phyloP scores from a whole-genome alignment of 2,113 vertebrate genomes.

The Recurvirostra avosetta region DNA sequence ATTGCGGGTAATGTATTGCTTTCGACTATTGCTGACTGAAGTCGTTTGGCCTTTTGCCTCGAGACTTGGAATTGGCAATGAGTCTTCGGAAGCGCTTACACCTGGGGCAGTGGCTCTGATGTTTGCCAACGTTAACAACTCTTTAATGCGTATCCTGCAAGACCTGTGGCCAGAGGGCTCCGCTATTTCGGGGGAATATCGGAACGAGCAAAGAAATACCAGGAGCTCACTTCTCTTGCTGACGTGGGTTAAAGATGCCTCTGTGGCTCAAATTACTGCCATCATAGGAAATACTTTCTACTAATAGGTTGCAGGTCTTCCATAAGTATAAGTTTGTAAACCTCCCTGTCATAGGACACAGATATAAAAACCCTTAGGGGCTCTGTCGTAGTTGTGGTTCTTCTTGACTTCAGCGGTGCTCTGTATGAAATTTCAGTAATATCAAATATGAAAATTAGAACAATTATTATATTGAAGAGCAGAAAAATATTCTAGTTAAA shows the following conservation, averaged over 20 bases:
- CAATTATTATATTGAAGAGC: neutral
- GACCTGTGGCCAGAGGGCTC: neutral
- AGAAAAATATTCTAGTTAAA: neutral
- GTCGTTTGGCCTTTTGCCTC: neutral
- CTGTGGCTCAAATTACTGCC: neutral
- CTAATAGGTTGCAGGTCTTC: neutral
- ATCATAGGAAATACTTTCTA: neutral
- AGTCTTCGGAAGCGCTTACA: neutral
- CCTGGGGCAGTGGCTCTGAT: neutral
- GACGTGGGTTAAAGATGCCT: neutral
- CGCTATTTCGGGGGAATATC: neutral
- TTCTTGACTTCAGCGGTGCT: neutral
- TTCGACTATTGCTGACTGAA: neutral
- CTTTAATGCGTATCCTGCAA: neutral
- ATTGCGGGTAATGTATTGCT: neutral
- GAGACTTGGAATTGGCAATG: neutral
- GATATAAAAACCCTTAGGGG: neutral
- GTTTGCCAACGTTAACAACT: neutral
- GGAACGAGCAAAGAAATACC: neutral
- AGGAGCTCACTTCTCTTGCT: neutral
- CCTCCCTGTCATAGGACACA: neutral
- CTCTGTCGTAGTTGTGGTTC: neutral
- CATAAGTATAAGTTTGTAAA: neutral
- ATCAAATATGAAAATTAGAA: neutral
- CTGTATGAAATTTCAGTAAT: neutral